Evolutionary conservation across 2,888 invertebrate species (phyloP).

Genomic region (Entomobrya multifasciata): DNA sequence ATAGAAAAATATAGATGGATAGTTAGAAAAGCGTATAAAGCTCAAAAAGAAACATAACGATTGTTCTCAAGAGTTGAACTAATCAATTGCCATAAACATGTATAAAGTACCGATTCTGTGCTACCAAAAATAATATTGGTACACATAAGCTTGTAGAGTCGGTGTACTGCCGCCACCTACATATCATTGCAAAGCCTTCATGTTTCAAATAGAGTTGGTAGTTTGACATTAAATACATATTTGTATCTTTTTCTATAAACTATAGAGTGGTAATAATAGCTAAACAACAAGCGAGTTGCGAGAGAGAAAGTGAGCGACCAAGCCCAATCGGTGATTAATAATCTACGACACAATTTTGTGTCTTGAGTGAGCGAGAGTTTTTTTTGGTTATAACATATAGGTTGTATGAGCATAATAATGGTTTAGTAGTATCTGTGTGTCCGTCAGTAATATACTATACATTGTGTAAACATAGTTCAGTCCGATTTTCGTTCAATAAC

Average conservation of each 20-base stretch:
- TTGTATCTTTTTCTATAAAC: background rate
- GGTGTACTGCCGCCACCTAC: too few relatives aligned
- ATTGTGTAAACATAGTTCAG: too few relatives aligned
- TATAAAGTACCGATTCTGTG: background rate
- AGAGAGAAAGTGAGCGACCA: slow-evolving; percentile 17
- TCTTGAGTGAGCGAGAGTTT: slow-evolving; percentile 50
- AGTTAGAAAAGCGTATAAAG: background rate
- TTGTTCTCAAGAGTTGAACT: slow-evolving; percentile 23
- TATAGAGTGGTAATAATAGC: background rate
- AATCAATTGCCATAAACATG: slow-evolving; percentile 59
- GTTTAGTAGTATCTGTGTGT: too few relatives aligned
- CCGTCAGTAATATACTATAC: too few relatives aligned
- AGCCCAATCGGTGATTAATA: slow-evolving; percentile 63
- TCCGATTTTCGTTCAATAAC: too few relatives aligned
- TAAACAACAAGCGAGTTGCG: background rate
- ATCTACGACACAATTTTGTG: slow-evolving; percentile 55
- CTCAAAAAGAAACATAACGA: background rate
- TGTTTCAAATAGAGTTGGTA: too few relatives aligned
- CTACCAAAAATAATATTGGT: background rate
- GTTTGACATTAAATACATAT: too few relatives aligned
- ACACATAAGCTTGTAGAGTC: too few relatives aligned
- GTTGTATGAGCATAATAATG: too few relatives aligned
- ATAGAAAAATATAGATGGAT: background rate
- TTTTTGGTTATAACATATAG: background rate
- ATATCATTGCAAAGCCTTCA: too few relatives aligned